Evolutionary conservation across 2,888 invertebrate species (phyloP).

Genomic region (Hofmannophila pseudospretella): DNA sequence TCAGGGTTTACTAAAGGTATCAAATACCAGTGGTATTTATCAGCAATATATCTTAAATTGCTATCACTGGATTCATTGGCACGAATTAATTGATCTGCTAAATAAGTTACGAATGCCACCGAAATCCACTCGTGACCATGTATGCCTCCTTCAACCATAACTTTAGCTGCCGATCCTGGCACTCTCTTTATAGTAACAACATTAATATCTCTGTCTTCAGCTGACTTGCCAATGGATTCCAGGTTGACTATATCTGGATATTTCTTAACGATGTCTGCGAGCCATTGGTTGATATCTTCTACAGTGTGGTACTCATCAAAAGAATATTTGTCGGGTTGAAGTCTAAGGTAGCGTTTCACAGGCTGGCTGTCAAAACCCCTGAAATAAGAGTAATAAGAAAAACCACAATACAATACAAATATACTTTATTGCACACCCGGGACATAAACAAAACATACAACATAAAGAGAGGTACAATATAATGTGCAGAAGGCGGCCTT

Average conservation of each 20-base stretch:
- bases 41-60: constrained; percentile 48
- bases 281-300: constrained; percentile 78
- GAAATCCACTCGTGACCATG: constrained; percentile 88
- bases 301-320: constrained; percentile 79
- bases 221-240: constrained; percentile 53
- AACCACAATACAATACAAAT: too few species aligned
- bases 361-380: constrained; percentile 48
- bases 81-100: constrained; percentile 70
- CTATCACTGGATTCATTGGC: constrained; percentile 42
- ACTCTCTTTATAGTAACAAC: constrained; percentile 29
- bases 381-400: too few species aligned
- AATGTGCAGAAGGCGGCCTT: too few species aligned
- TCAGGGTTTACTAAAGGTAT: constrained; percentile 87
- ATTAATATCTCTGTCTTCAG: constrained; percentile 58
- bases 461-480: too few species aligned
- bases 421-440: too few species aligned
- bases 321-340: constrained; percentile 26
- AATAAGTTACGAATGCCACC: constrained; percentile 78
- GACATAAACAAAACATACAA: too few species aligned
- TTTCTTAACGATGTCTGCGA: constrained; percentile 58
- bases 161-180: constrained; percentile 22
- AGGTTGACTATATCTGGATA: constrained; percentile 55
- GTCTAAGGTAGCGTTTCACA: constrained; percentile 25
- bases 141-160: constrained; percentile 79
- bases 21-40: constrained; percentile 81